A percentile compares a stretch with the other conserved stretches of the same genome.
These are phyloP conservation scores for Megalops atlanticus DNA, from an alignment of 2,113 vertebrate genomes.

Conservation along the genomic window DNA sequence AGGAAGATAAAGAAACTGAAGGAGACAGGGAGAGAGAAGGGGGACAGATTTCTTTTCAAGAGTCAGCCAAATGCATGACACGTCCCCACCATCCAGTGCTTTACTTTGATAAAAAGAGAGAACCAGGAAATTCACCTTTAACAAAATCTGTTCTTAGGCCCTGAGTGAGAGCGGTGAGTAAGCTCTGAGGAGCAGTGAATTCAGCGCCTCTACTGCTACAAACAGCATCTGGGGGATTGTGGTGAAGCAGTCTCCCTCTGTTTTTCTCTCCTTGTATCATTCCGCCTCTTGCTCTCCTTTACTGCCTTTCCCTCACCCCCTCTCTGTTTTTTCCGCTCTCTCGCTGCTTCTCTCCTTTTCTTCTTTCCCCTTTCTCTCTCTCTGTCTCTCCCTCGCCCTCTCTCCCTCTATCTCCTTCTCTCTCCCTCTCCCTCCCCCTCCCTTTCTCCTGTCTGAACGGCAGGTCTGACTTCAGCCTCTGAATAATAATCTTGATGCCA, in stretches of 20 bases:
- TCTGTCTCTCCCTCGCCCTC: not conserved
- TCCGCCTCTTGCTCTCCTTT: too few species aligned
- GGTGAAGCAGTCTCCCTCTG: not conserved
- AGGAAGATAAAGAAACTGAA: too few species aligned
- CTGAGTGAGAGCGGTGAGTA: too few species aligned
- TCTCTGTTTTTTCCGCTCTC: not conserved
- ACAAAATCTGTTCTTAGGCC: too few species aligned
- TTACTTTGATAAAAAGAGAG: not conserved
- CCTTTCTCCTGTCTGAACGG: not conserved
- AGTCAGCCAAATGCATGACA: not conserved
- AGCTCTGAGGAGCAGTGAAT: not conserved
- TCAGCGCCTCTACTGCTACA: not conserved
- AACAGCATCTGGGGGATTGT: not conserved
- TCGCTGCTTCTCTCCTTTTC: not conserved
- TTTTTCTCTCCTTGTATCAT: too few species aligned
- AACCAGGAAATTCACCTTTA: not conserved
- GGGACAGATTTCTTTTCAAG: not conserved
- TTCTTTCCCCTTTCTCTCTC: constrained; percentile 18
- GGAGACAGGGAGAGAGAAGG: not conserved
- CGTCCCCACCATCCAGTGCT: too few species aligned
- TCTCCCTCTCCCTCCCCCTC: not conserved
- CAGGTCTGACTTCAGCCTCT: not conserved
- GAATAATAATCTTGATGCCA: constrained; percentile 19
- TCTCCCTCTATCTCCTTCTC: not conserved
- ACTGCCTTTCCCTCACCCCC: not conserved